Base-by-base conservation (phyloP, 92 coral and sea anemone genomes). In the Phenganax marumi region DNA sequence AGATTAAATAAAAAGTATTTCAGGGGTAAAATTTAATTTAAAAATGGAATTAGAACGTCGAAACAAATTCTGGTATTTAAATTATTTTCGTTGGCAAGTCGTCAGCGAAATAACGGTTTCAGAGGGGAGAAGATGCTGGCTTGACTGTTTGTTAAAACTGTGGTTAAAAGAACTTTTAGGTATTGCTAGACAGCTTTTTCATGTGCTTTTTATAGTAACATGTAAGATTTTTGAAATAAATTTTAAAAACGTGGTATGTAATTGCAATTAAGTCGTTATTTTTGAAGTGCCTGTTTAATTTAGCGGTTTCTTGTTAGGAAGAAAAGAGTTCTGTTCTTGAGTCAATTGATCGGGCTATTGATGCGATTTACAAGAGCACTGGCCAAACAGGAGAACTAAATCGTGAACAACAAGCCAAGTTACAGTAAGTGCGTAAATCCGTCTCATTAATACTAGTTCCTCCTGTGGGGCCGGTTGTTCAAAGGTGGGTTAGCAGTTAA, bases 291-390 rank as follows among this genome's bases (percentile, higher is more conserved):
- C 43, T 33, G 5, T 33, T 33, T 33, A 33, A 33, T 33, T 33
- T 33, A 33, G 43, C 43, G 43, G 43, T 33, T 33, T 19, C 14
- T 51, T 84, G 18, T 25, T 81, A 81, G 85, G 62, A 50, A 63
- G 90, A 90, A 8, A 73, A 73, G 58, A 82, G 76, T 46, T 88
- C 90, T 49, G 87, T 90, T 12, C 81, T 92, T 60, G 90, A 86
- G 79, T 92, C 97, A 19, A 82, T 92, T 60, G 97, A 92, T 52
- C 86, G 91, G 68, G 93, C 97, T 18, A 88, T 92, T 76, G 93
- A 90, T 65, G 87, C 81, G 0, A 92, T 92, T 62, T 91, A 92
- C 55, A 46, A 17, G 12, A 88, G 80, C 47, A 90, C 91, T 11
- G 83, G 93, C 23, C 17, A 47, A 10, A 25, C 75, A 54, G 90